A percentile compares a stretch with the other conserved stretches of the same genome.
phyloP scores from a whole-genome alignment of 1,140 invertebrate species.

The Hyles vespertilio region DNA sequence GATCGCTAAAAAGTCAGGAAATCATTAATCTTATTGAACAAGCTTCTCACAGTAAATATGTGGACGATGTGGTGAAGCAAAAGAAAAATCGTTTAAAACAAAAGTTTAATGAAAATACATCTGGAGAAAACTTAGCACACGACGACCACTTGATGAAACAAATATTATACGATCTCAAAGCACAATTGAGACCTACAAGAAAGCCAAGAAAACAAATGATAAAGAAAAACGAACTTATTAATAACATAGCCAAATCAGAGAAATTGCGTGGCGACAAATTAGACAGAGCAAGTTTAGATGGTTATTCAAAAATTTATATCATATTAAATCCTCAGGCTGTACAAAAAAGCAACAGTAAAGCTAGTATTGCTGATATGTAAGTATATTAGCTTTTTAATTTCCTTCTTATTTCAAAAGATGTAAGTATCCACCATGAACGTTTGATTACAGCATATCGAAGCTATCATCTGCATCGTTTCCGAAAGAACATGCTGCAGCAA shows the following conservation, averaged over 20 bases:
- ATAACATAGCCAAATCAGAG: no score
- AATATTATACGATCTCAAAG: no score
- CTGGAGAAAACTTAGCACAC: no score
- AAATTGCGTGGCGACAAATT: no score
- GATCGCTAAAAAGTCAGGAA: conserved; percentile 11
- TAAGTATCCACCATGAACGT: not conserved
- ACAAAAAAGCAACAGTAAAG: conserved; percentile 31
- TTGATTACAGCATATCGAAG: conserved; percentile 14
- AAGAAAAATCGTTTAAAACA: no score
- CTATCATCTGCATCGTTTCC: conserved; percentile 8
- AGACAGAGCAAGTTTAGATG: conserved; percentile 6
- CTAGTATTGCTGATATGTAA: conserved; percentile 36
- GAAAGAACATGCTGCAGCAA: not conserved
- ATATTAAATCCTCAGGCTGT: conserved; percentile 36
- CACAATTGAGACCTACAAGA: no score
- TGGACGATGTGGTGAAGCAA: not conserved
- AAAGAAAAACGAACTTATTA: no score
- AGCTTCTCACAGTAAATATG: not conserved
- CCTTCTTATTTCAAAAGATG: no score
- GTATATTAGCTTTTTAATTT: conserved; percentile 11
- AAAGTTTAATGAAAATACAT: no score
- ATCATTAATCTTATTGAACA: conserved; percentile 12
- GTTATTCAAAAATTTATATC: conserved; percentile 43
- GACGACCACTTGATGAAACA: no score
- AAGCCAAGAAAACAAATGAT: no score